Evolutionary conservation across 2,888 invertebrate species (phyloP).

Genomic region (Stegophylla sp.): DNA sequence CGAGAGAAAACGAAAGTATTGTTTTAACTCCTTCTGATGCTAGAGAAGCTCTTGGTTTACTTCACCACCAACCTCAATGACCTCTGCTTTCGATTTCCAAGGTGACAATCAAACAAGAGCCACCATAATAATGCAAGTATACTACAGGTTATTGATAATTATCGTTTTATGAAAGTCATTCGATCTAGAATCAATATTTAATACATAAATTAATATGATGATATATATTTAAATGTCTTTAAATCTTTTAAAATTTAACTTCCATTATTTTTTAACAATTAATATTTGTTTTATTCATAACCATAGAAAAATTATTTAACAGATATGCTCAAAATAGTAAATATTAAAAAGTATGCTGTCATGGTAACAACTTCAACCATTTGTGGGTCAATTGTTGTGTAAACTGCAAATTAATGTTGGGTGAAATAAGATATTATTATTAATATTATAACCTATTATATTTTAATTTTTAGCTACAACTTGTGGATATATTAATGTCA

Average conservation of each 20-base stretch:
- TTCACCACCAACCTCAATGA: slow-evolving; percentile 54
- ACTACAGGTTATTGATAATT: slow-evolving; percentile 19
- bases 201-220: not conserved
- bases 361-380: not conserved
- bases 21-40: slow-evolving; percentile 50
- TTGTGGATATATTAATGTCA: not conserved
- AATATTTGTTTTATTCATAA: no score
- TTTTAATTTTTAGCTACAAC: slow-evolving; percentile 11
- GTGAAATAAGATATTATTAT: slow-evolving; percentile 5
- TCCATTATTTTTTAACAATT: slow-evolving; percentile 12
- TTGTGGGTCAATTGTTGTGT: not conserved
- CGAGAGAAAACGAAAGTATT: slow-evolving; percentile 49
- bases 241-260: slow-evolving; percentile 15
- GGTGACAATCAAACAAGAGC: slow-evolving; percentile 39
- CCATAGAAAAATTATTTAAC: slow-evolving; percentile 4
- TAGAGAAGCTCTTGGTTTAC: slow-evolving; percentile 49
- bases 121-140: slow-evolving; percentile 50
- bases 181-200: slow-evolving; percentile 15
- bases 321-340: slow-evolving; percentile 4
- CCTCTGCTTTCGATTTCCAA: slow-evolving; percentile 22
- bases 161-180: slow-evolving; percentile 6
- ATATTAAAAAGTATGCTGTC: not conserved
- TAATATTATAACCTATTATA: not conserved
- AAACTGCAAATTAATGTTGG: slow-evolving; percentile 4
- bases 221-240: slow-evolving; percentile 13